These are phyloP conservation scores for Diabrotica virgifera DNA, from an alignment of 1,140 invertebrate species.

Conservation along the genomic window DNA sequence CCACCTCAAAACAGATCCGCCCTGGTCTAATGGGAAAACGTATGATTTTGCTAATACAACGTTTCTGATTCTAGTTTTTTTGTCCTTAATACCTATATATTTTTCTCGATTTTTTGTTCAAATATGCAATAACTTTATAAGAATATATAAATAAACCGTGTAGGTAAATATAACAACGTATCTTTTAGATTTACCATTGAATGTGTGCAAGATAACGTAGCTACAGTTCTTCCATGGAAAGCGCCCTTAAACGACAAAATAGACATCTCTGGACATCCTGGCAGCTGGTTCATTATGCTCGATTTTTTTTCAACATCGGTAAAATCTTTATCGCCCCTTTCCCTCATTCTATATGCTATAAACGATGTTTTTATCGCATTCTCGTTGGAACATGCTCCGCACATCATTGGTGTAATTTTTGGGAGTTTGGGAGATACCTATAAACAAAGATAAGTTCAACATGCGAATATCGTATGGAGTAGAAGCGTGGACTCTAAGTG, in stretches of 20 bases:
- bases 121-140: too few relatives aligned
- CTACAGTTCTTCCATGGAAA: conserved; percentile 86
- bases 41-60: too few relatives aligned
- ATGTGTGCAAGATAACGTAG: conserved; percentile 83
- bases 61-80: too few relatives aligned
- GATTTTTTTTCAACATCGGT: conserved; percentile 70
- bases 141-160: too few relatives aligned
- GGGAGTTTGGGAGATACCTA: conserved; percentile 68
- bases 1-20: too few relatives aligned
- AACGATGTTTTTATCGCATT: conserved; percentile 93
- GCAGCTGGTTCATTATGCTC: conserved; percentile 80
- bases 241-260: conserved; percentile 87
- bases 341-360: conserved; percentile 60
- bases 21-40: too few relatives aligned
- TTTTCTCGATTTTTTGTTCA: too few relatives aligned
- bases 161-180: too few relatives aligned
- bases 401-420: conserved; percentile 92
- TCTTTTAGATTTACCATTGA: conserved; percentile 61
- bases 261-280: conserved; percentile 80
- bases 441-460: conserved; percentile 46
- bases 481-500: too few relatives aligned
- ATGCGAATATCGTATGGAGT: conserved; percentile 7
- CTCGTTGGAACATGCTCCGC: conserved; percentile 94
- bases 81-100: too few relatives aligned
- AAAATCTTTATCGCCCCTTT: conserved; percentile 67